Evolutionary conservation across 2,113 vertebrate species (phyloP), one percentile per base, ranked within the genome.

Genomic region (Numida meleagris): DNA sequence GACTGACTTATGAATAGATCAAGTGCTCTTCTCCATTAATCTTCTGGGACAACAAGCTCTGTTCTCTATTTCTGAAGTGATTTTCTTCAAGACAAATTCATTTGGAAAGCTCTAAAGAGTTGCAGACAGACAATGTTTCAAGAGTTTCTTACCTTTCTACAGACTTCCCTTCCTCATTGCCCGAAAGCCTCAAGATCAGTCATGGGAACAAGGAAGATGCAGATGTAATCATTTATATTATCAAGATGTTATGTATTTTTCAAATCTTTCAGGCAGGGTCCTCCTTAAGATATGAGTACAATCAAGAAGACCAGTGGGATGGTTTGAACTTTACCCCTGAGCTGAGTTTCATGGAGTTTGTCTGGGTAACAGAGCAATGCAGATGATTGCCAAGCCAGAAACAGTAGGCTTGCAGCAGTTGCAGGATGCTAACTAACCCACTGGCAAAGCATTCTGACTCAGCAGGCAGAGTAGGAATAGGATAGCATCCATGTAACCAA

Each of bases 291-390:
- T 34, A 51, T 1, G 7, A 58, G 51, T 34, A 72, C 34, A 86
- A 87, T 45, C 21, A 20, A 81, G 29, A 89, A 59, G 10, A 75
- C 21, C 34, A 68, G 70, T 57, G 70, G 36, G 21, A 68, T 27
- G 18, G 24, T 71, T 67, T 90, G 81, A 90, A 68, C 74, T 88
- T 83, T 77, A 86, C 31, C 20, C 63, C 34, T 42, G 14, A 67
- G 19, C 55, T 86, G 50, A 86, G 14, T 34, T 81, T 58, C 38
- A 7, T 6, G 3, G 33, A 33, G 33, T 71, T 58, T 81, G 23
- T 77, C 59, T 83, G 83, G 68, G 45, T 86, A 81, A 86, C 51
- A 95, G 57, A 93, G 66, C 70, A 89, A 38, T 12, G 50, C 38
- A 89, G 65, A 84, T 17, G 59, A 62, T 17, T 78, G 46, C 51